These are phyloP conservation scores for Ennomos quercinarius DNA, from an alignment of 2,888 invertebrate genomes.

Conservation along the genomic window DNA sequence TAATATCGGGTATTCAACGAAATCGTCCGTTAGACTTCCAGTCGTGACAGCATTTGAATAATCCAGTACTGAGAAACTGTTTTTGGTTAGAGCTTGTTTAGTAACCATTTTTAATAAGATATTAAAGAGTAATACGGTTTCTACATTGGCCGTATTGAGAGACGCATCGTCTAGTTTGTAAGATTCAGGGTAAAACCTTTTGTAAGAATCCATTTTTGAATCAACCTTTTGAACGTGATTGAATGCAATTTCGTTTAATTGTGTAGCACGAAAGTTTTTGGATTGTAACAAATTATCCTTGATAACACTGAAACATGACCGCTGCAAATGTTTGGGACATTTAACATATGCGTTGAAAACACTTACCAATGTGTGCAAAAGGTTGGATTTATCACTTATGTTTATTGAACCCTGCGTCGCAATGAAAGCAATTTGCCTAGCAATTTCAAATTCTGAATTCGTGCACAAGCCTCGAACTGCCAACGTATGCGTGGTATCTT, in stretches of 20 bases:
- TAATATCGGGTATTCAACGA: conserved; percentile 83
- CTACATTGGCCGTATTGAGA: conserved; percentile 60
- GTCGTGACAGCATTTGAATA: conserved; percentile 78
- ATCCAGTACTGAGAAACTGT: conserved; percentile 70
- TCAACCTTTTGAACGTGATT: conserved; percentile 40
- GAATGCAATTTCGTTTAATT: conserved; percentile 55
- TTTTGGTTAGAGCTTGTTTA: conserved; percentile 42
- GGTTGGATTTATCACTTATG: conserved; percentile 20
- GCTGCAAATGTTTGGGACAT: conserved; percentile 51
- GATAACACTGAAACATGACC: conserved; percentile 50
- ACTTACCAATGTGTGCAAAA: conserved; percentile 49
- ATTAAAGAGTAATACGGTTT: conserved; percentile 78
- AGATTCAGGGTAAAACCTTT: conserved; percentile 65
- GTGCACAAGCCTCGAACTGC: conserved; percentile 77
- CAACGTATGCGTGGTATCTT: conserved; percentile 60
- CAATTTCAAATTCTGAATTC: conserved; percentile 78
- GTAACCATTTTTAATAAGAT: conserved; percentile 53
- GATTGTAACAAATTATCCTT: conserved; percentile 42
- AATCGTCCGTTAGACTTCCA: conserved; percentile 75
- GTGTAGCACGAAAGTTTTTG: conserved; percentile 34
- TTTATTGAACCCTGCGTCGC: conserved; percentile 55
- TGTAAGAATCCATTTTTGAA: conserved; percentile 41
- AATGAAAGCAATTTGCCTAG: conserved; percentile 83
- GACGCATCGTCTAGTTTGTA: conserved; percentile 43
- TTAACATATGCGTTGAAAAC: conserved; percentile 64